Conservation (phyloP, 2,888 invertebrate species). For the Trissonchulus sp. region DNA sequence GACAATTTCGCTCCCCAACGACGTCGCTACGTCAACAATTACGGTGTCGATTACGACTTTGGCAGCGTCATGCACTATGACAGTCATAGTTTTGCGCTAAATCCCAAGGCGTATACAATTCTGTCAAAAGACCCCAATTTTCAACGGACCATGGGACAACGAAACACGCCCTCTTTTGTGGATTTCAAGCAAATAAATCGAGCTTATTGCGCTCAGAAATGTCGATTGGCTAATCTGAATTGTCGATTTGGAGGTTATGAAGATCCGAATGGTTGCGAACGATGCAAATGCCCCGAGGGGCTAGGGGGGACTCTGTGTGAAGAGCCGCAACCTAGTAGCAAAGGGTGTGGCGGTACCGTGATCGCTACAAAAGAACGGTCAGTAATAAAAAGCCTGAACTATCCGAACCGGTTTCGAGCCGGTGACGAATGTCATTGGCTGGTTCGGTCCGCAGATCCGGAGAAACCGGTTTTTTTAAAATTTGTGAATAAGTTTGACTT, state of each 20-base stretch:
- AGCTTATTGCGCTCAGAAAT: conserved; percentile 28
- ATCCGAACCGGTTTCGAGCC: conserved; percentile 35
- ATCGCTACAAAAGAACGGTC: neutral
- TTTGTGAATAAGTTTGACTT: conserved; percentile 44
- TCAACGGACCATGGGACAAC: conserved; percentile 41
- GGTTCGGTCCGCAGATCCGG: conserved; percentile 38
- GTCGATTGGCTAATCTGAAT: neutral
- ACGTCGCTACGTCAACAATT: conserved; percentile 6
- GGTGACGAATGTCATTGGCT: conserved; percentile 46
- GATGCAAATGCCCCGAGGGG: conserved; percentile 46
- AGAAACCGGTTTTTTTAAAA: conserved; percentile 39
- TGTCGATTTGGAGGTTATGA: conserved; percentile 44
- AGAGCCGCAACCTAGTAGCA: conserved; percentile 38
- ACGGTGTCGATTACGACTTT: conserved; percentile 30
- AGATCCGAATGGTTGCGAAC: conserved; percentile 46
- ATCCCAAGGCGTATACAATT: conserved; percentile 20
- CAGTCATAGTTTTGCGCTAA: conserved; percentile 24
- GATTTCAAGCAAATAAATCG: conserved; percentile 38
- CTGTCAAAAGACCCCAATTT: conserved; percentile 16
- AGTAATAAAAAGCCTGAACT: neutral
- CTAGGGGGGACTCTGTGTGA: conserved; percentile 44
- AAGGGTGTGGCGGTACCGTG: conserved; percentile 24
- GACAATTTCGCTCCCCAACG: conserved; percentile 25
- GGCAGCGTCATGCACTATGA: conserved; percentile 49
- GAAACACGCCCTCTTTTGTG: conserved; percentile 47